Evolutionary conservation across 2,888 invertebrate species (phyloP), one percentile per base, ranked within the genome.

Genomic region (Merodon equestris): DNA sequence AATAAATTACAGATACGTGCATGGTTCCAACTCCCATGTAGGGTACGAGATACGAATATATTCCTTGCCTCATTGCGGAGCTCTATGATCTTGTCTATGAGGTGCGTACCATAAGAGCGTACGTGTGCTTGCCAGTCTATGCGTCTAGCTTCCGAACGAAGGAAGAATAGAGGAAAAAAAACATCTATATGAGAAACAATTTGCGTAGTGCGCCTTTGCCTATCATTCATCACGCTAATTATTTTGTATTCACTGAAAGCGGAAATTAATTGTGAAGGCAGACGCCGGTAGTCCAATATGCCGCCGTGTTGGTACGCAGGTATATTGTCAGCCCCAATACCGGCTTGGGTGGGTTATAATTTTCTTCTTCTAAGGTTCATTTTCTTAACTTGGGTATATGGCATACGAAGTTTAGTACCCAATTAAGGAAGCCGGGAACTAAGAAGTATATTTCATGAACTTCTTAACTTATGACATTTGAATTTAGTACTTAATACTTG

Each of bases 61-160:
- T 27, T 27, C 7, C 27, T 27, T 27, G 7, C 27, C 27, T 27
- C 27, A 27, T 63, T 47, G 60, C 47, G 64, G 56, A 54, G 5
- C 56, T 71, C 64, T 70, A 54, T 67, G 44, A 67, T 70, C 72
- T 50, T 53, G 53, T 42, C 1, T 15, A 81, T 81, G 83, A 82
- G 84, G 82, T 84, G 83, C 82, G 83, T 83, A 82, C 83, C 7
- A 36, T 36, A 36, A 7, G 36, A 36, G 36, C 36, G n/a, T 1
- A 40, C 27, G 83, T 85, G 82, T 83, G 84, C 81, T 83, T 82
- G 82, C 83, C 84, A 82, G 83, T 83, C 83, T 84, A 84, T 82
- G 84, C 84, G 83, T 84, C 84, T 83, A 83, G 85, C 83, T 83
- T 83, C 83, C 71, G 51, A 63, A 27, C 2, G 27, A 7, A 2